Base-by-base conservation (phyloP, 2,888 invertebrate genomes). In the Thymelicus acteon region DNA sequence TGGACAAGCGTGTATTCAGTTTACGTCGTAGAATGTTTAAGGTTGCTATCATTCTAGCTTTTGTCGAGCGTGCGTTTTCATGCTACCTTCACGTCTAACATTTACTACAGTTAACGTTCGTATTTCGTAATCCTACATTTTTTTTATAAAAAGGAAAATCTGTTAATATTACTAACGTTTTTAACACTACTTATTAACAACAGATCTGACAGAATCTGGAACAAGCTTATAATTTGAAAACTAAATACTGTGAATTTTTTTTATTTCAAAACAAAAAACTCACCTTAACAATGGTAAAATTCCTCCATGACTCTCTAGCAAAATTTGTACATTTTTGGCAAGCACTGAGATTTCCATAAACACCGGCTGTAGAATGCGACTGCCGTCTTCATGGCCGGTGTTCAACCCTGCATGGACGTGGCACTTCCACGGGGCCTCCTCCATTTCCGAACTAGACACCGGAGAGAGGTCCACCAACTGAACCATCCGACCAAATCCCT, bases 201-300 rank as follows among this genome's bases (percentile, higher is more conserved):
- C 4, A 31, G 4, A 31, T 31, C n/a, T n/a, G n/a, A 31, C 31
- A 0, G 3, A 5, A 3, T 31, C 31, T 31, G 31, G 31, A 2
- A 31, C 31, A 31, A 31, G 31, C n/a, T n/a, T 31, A 31, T 31
- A 19, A 19, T 19, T 19, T 19, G 19, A 19, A 19, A 19, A 19
- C 19, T 19, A 19, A 19, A 19, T 19, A 19, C 2, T 19, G 19
- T n/a, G n/a, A n/a, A n/a, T n/a, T n/a, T n/a, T n/a, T n/a, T n/a
- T n/a, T n/a, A 13, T 60, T 40, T 39, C 2, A 61, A 24, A 10
- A 19, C 15, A 13, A 49, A 63, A n/a, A 40, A n/a, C 63, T 85
- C 83, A 97, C 97, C 97, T 97, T 78, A 97, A 95, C 72, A 98
- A 88, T 0, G 97, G 97, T 84, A 98, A 87, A 72, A 95, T 95